A percentile compares a stretch with the other conserved stretches of the same genome.
Conservation (phyloP, 2,113 vertebrate species). For the Halcyon senegalensis region DNA sequence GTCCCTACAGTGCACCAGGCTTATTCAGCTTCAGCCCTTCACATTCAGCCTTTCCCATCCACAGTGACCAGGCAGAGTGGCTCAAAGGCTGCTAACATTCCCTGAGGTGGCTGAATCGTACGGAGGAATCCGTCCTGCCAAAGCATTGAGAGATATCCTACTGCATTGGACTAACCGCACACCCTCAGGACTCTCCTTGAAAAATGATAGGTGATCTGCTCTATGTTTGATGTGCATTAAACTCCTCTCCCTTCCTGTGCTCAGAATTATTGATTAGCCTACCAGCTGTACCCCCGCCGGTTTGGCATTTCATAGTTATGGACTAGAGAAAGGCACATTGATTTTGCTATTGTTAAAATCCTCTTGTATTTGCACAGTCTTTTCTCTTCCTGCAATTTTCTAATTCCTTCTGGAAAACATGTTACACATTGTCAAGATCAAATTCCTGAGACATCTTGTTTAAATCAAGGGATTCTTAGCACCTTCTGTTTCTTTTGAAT, state of each 20-base stretch:
- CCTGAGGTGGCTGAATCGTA: neutral
- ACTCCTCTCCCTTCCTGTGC: neutral
- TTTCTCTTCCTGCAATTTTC: constrained; percentile 33
- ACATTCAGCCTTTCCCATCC: neutral
- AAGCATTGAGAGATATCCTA: neutral
- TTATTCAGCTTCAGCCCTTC: neutral
- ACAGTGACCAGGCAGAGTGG: accelerated
- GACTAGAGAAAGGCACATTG: neutral
- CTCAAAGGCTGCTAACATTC: neutral
- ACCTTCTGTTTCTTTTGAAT: constrained; percentile 63
- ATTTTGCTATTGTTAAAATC: constrained; percentile 46
- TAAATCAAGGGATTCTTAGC: constrained; percentile 63
- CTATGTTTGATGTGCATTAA: neutral
- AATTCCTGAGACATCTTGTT: constrained; percentile 64
- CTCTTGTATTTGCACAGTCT: neutral
- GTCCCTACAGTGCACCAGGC: neutral
- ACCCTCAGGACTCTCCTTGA: neutral
- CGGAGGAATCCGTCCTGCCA: neutral
- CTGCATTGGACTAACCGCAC: neutral
- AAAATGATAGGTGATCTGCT: neutral
- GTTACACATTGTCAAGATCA: constrained; percentile 49
- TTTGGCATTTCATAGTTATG: neutral
- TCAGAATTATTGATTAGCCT: constrained; percentile 28
- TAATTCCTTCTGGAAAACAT: constrained; percentile 52
- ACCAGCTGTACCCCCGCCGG: neutral